Evolutionary conservation across 1,140 invertebrate genomes (phyloP), one percentile per base, ranked within the genome.

Genomic region (Bombus pascuorum): DNA sequence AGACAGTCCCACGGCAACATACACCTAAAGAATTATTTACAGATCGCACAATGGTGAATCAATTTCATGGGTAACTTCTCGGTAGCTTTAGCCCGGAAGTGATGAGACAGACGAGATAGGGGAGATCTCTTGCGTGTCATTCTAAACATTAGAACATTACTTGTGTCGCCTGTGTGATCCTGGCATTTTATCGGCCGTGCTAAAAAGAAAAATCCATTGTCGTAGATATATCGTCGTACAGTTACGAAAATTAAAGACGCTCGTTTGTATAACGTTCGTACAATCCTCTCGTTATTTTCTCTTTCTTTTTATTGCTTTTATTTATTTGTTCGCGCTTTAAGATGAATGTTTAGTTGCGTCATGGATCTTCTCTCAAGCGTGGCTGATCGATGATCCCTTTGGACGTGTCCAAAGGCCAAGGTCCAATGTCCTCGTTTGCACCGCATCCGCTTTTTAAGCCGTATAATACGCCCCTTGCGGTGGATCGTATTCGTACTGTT

Each of bases 401-500:
- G 75, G 89, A 70, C 62, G 57, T 66, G 44, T 90, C 86, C 86
- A 77, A 82, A 77, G 75, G 90, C 88, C 85, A 87, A 74, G 82
- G 62, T 91, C 90, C 73, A 82, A 76, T 18, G 28, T 83, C 44
- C 79, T 53, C n/a, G 79, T 37, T 53, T 59, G 70, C 77, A 71
- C 57, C 79, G 66, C 74, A 28, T 77, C 85, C 84, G 77, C 75
- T 86, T 77, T 77, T 91, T 88, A 90, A 92, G 90, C 87, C 87
- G 87, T 86, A 86, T 87, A 87, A 89, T 68, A 88, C 44, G 82
- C 87, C 62, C 79, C 5, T 89, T 89, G 86, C 79, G 90, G 89
- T 88, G 89, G 86, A 73, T 74, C 65, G 81, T 94, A 93, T 86
- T 93, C 90, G 81, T 93, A 94, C 92, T 92, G 91, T 92, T 83